Conservation (phyloP, 2,888 invertebrate genomes). For the Bombylius major region DNA sequence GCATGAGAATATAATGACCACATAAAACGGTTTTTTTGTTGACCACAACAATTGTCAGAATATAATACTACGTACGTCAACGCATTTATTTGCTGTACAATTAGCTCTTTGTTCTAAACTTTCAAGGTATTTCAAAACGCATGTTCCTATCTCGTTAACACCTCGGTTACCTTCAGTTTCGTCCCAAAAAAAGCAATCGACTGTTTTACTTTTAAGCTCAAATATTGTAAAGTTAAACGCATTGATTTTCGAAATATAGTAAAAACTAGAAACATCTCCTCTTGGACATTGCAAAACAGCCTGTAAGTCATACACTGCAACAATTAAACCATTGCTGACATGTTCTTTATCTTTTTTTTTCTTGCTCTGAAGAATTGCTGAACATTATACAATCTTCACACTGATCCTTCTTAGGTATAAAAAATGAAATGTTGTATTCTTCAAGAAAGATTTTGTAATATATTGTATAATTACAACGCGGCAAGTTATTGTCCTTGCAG, state of each 20-base stretch:
- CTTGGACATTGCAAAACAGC: conserved; percentile 24
- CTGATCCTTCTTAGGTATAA: conserved; percentile 4
- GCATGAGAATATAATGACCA: no score
- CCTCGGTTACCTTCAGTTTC: conserved; percentile 24
- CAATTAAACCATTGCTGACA: conserved; percentile 15
- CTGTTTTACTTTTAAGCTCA: conserved; percentile 17
- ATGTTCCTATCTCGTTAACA: conserved; percentile 25
- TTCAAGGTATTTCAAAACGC: conserved; percentile 23
- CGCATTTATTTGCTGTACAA: conserved; percentile 3
- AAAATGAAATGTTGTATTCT: conserved; percentile 3
- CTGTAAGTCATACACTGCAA: conserved; percentile 21
- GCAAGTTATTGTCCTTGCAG: conserved; percentile 2
- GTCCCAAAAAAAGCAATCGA: conserved; percentile 25
- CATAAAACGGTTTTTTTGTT: no score
- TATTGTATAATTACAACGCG: conserved; percentile 5
- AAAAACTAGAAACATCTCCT: conserved; percentile 22
- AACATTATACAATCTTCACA: conserved; percentile 7
- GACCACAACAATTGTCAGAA: conserved; percentile 20
- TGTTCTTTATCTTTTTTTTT: conserved; percentile 17
- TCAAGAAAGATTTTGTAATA: conserved; percentile 2
- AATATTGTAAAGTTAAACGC: conserved; percentile 22
- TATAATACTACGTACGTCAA: conserved; percentile 22
- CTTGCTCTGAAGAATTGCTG: conserved; percentile 1
- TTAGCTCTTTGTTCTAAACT: conserved; percentile 11
- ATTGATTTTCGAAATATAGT: conserved; percentile 23